Base-by-base conservation (phyloP, 2,797 vertebrate species). In the Morus bassanus region DNA sequence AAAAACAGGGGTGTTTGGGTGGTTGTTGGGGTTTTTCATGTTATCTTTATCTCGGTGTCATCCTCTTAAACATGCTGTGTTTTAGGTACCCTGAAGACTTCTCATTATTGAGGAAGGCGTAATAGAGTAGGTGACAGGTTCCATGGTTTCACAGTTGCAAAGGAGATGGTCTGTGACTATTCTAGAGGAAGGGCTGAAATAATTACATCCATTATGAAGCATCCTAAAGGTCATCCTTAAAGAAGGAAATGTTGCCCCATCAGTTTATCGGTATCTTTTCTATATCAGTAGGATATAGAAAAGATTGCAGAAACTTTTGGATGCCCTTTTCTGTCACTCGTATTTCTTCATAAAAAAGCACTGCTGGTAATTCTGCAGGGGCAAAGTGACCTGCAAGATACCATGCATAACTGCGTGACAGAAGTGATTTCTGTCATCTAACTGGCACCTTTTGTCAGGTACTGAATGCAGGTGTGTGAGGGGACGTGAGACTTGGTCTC, bases 31-130 rank as follows among this genome's bases (percentile, higher is more conserved):
- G 3, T 6, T 4, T 69, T 74, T 74, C 31, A 0, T 5, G 2
- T 51, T 56, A 3, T 7, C 4, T 63, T 87, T 64, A 4, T 41
- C 23, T 54, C 3, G 0, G 6, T 45, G 35, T 35, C 30, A n/a
- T 23, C 13, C 48, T 83, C 41, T 74, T 53, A 63, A 51, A 33
- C 37, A 2, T 0, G 4, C 60, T 73, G 46, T 72, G 70, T 30
- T 16, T 37, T 54, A 81, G 46, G 33, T 21, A 6, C 21, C 25
- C 22, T 56, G 81, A 31, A 30, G n/a, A 5, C 46, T 59, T 43
- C 19, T 45, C 3, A 0, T 13, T 70, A 0, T 0, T n/a, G 46
- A 39, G 43, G 14, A 50, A 53, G 45, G n/a, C 4, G 1, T 41
- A 33, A 10, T 0, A 23, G 33, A 50, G 17, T 7, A 72, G 21